Evolutionary conservation across 2,113 vertebrate genomes (phyloP), one percentile per base, ranked within the genome.

Genomic region (Carassius auratus): DNA sequence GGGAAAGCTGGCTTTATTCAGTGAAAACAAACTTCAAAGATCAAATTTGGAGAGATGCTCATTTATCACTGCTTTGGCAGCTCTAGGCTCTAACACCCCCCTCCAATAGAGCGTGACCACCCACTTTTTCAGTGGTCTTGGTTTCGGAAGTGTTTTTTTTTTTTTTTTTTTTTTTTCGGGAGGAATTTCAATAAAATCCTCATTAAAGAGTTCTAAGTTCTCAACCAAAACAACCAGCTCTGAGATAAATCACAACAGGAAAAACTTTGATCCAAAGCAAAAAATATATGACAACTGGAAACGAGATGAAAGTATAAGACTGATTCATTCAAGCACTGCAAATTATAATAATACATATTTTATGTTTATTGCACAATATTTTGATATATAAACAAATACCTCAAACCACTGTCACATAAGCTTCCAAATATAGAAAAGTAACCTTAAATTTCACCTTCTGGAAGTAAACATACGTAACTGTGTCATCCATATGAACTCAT

Each of bases 21-120:
- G 26, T 61, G 57, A 59, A 59, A 61, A 48, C 26, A 13, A 59
- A 23, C 48, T 45, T 38, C n/a, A 80, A 9, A 48, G 23, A 55
- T 42, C 1, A 42, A 73, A 38, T 45, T 79, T 21, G 45, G 21
- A 86, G 55, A 36, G 33, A 33, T 9, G 4, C 9, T n/a, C 21
- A 74, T 76, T 76, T 73, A 33, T 84, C 19, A 71, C 17, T 81
- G 42, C 15, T 69, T 83, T 84, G 77, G 48, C 80, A 71, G 42
- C 52, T 85, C 89, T 38, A 57, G 55, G n/a, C 68, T 90, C 91
- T 91, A 87, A 90, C 90, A 91, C 83, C 87, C 85, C 86, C 59
- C n/a, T 55, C 36, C 71, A 38, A 71, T 86, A 85, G 64, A 87
- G 87, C 21, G 19, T n/a, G 48, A 42, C 26, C 19, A 26, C 45